Conservation (phyloP, 2,113 vertebrate species). For the Seriola dumerili region DNA sequence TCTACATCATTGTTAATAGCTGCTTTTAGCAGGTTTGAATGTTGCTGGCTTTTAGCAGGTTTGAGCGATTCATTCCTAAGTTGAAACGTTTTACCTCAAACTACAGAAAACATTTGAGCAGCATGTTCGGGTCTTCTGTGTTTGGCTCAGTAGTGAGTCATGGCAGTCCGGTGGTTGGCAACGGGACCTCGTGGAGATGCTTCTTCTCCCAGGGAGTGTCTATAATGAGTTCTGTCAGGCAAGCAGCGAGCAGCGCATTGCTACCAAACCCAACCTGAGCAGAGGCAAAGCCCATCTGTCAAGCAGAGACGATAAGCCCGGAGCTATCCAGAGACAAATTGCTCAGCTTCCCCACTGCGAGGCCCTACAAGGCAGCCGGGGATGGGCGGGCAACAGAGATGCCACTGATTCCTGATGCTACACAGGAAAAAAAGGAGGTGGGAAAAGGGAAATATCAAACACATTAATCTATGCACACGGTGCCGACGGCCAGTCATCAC, state of each 20-base stretch:
- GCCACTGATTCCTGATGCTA: slow-evolving; percentile 54
- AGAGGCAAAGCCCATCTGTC: slow-evolving; percentile 80
- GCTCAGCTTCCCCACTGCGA: slow-evolving; percentile 71
- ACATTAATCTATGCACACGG: slow-evolving; percentile 71
- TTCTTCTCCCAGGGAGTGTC: slow-evolving; percentile 61
- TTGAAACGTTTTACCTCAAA: slow-evolving; percentile 15
- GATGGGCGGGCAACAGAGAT: slow-evolving; percentile 45
- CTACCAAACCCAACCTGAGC: slow-evolving; percentile 74
- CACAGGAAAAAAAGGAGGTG: slow-evolving; percentile 34
- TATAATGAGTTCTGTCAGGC: slow-evolving; percentile 83
- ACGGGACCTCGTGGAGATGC: slow-evolving; percentile 55
- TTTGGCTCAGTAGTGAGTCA: slow-evolving; percentile 18
- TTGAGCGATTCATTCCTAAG: background rate
- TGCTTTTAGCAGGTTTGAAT: background rate
- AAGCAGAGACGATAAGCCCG: slow-evolving; percentile 76
- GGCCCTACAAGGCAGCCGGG: slow-evolving; percentile 55
- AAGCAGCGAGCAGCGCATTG: slow-evolving; percentile 47
- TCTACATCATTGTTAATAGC: background rate
- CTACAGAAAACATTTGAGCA: slow-evolving; percentile 1
- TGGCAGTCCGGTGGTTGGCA: slow-evolving; percentile 12
- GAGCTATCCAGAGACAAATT: slow-evolving; percentile 82
- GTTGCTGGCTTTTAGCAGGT: background rate
- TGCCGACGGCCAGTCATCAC: slow-evolving; percentile 52
- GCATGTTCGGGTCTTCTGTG: background rate
- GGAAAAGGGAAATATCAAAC: slow-evolving; percentile 57